Evolutionary conservation across 2,888 invertebrate species (phyloP).

Genomic region (Eristalis intricaria): DNA sequence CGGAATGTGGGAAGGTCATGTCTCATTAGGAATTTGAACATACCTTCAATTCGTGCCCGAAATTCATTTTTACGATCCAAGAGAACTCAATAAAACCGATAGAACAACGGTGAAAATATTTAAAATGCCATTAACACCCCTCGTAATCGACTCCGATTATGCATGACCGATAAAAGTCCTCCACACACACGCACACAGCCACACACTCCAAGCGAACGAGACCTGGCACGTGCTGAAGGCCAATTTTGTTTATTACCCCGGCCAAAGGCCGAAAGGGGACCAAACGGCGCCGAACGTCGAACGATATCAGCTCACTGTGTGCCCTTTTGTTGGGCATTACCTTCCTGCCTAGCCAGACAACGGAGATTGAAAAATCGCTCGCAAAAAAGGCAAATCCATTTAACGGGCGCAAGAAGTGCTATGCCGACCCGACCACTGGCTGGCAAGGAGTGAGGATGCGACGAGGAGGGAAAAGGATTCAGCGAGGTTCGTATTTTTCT

Average conservation of each 20-base stretch:
- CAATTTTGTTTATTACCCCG: neutral
- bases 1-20: neutral
- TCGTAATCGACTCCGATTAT: neutral
- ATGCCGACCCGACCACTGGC: neutral
- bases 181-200: neutral
- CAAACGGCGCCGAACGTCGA: neutral
- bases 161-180: neutral
- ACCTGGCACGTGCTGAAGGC: neutral
- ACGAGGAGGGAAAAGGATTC: neutral
- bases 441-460: neutral
- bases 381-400: slow-evolving; percentile 26
- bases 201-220: neutral
- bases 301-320: neutral
- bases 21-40: neutral
- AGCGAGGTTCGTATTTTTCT: neutral
- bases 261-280: neutral
- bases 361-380: slow-evolving; percentile 22
- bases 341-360: slow-evolving; percentile 13
- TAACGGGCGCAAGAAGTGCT: neutral
- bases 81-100: neutral
- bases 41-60: neutral
- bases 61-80: neutral
- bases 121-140: neutral
- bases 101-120: neutral
- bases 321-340: slow-evolving; percentile 34